Base-by-base conservation (phyloP, 1,140 invertebrate species). In the Myzus persicae region DNA sequence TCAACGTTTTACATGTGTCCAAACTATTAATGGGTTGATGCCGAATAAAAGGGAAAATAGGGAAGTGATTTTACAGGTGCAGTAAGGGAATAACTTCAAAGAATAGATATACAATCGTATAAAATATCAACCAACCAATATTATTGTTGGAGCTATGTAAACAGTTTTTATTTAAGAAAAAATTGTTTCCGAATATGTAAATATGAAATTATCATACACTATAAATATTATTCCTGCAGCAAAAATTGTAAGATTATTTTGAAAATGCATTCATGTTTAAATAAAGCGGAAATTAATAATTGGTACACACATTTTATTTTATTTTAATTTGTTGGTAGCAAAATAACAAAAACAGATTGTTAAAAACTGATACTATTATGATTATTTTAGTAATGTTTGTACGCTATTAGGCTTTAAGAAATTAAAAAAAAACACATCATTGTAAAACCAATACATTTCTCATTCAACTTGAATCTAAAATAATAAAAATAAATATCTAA, bases 391-490 rank as follows among this genome's bases (percentile, higher is more conserved):
- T 1, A 31, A 9, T 14, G 9, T 76, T 18, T 76, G 14, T n/a
- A n/a, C n/a, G n/a, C n/a, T n/a, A 76, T 76, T 76, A 5, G 0
- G 5, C 14, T 67, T 0, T 67, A 67, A 14, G 59, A 14, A 67
- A 76, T 14, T 76, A n/a, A 76, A 18, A 76, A 76, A n/a, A 76
- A 18, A 76, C 59, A 76, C n/a, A 76, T n/a, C 11, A 76, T 76
- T 76, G 59, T 76, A 76, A 76, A 18, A 76, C 59, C 59, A 76
- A 76, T 76, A 76, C 59, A 76, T 36, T n/a, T 76, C 14, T 76
- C 59, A 76, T 76, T 76, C 14, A 76, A n/a, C 59, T 76, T 76
- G 31, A 76, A 76, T 76, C n/a, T 76, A n/a, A 76, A 76, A 76
- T 18, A 4, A n/a, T 18, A 76, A 76, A 76, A 76, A n/a, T 76